Conservation (phyloP, 2,113 vertebrate genomes). For the Nothoprocta perdicaria region DNA sequence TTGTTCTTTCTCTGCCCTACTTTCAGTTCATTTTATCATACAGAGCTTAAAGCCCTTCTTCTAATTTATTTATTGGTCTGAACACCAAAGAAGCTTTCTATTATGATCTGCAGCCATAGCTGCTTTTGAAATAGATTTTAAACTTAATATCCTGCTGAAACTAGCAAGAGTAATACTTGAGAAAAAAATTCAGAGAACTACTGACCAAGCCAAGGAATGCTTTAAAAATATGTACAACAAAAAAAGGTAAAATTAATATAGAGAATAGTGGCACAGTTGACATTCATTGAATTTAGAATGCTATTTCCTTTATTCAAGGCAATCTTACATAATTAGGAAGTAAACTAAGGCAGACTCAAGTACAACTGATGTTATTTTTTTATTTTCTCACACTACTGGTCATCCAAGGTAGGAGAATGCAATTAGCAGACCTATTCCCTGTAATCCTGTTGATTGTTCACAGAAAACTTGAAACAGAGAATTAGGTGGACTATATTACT, state of each 20-base stretch:
- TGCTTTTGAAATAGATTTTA: slow-evolving; percentile 63
- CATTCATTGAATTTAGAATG: slow-evolving; percentile 34
- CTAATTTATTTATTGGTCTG: slow-evolving; percentile 77
- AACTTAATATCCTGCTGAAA: slow-evolving; percentile 44
- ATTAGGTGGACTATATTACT: not conserved
- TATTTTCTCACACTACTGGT: not conserved
- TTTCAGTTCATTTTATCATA: slow-evolving; percentile 72
- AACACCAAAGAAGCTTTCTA: slow-evolving; percentile 69
- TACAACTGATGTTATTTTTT: not conserved
- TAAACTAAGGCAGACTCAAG: slow-evolving; percentile 19
- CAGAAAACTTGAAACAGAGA: slow-evolving; percentile 13
- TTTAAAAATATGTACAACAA: slow-evolving; percentile 17
- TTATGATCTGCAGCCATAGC: slow-evolving; percentile 59
- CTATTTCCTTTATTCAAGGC: slow-evolving; percentile 5
- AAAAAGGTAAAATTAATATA: slow-evolving; percentile 30
- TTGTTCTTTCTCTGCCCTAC: slow-evolving; percentile 73
- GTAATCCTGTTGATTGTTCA: not conserved
- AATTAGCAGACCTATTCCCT: slow-evolving; percentile 7
- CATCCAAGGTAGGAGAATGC: not conserved
- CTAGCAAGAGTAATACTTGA: slow-evolving; percentile 10
- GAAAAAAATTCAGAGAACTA: slow-evolving; percentile 8
- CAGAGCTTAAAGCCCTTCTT: slow-evolving; percentile 65
- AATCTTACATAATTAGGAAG: not conserved
- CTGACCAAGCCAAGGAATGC: slow-evolving; percentile 3
- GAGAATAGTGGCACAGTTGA: not conserved